phyloP scores from a whole-genome alignment of 1,140 invertebrate species.

The Cataglyphis hispanica region DNA sequence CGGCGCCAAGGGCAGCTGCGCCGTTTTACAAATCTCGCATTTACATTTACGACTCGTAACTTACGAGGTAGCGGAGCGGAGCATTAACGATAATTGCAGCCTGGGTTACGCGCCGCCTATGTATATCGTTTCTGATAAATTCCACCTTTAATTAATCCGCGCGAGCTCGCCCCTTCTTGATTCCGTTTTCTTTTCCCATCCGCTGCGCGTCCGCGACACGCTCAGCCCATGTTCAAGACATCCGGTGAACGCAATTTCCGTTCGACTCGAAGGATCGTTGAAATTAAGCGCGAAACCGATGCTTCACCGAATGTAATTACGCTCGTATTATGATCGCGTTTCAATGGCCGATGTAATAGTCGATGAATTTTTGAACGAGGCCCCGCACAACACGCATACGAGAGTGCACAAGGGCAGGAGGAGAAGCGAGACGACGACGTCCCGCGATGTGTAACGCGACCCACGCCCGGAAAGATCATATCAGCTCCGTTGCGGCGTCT shows the following conservation, averaged over 20 bases:
- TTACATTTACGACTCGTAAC: conserved; percentile 75
- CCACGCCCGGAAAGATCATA: conserved; percentile 46
- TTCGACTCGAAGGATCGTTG: background rate
- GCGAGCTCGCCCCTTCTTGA: background rate
- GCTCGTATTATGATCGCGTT: too few relatives aligned
- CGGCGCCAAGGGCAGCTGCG: conserved; percentile 52
- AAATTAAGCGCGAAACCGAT: background rate
- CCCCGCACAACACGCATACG: background rate
- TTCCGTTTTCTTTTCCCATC: conserved; percentile 12
- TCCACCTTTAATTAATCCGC: conserved; percentile 68
- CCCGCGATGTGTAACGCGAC: conserved; percentile 36
- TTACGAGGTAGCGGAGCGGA: conserved; percentile 66
- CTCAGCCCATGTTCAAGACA: background rate
- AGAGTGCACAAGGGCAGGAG: background rate
- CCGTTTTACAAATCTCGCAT: conserved; percentile 74
- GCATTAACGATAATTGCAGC: conserved; percentile 75
- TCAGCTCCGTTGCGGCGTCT: conserved; percentile 11
- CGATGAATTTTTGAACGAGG: conserved; percentile 24
- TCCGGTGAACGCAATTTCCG: conserved; percentile 55
- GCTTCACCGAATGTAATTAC: too few relatives aligned
- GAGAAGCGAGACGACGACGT: conserved; percentile 20
- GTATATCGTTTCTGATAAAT: conserved; percentile 73
- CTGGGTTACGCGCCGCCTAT: conserved; percentile 41
- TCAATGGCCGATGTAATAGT: background rate
- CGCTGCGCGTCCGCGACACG: background rate